Percentiles rank a stretch among this genome's conserved stretches.
These are phyloP conservation scores for Drosophila limbata DNA, from an alignment of 2,888 invertebrate genomes.

Conservation along the genomic window DNA sequence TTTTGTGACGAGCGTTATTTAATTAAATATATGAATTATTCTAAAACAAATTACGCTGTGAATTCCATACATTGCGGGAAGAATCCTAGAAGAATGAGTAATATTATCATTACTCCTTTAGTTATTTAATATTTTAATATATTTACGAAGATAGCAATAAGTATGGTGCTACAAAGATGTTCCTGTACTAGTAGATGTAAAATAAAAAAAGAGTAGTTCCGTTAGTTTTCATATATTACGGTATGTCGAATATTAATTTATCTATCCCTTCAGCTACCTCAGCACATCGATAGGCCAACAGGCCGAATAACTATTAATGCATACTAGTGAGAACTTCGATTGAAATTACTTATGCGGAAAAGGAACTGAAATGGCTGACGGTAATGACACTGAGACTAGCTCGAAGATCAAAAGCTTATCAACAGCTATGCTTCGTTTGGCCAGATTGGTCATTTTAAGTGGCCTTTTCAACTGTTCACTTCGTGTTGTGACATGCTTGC, in stretches of 20 bases:
- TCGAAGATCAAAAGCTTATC: slow-evolving; percentile 26
- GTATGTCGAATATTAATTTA: slow-evolving; percentile 64
- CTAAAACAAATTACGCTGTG: too few species aligned
- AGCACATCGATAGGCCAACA: slow-evolving; percentile 17
- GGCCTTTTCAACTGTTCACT: slow-evolving; percentile 23
- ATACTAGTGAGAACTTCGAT: slow-evolving; percentile 45
- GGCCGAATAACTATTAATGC: slow-evolving; percentile 44
- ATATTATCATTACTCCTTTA: too few species aligned
- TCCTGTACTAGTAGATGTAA: too few species aligned
- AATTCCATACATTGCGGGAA: too few species aligned
- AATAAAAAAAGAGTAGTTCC: too few species aligned
- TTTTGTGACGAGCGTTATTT: too few species aligned
- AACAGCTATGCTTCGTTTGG: slow-evolving; percentile 7
- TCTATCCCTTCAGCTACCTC: slow-evolving; percentile 65
- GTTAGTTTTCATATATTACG: too few species aligned
- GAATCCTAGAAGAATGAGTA: too few species aligned
- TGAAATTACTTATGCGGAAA: neutral
- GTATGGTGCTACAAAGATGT: too few species aligned
- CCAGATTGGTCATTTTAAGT: slow-evolving; percentile 7
- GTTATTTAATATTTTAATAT: too few species aligned
- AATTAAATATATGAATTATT: too few species aligned
- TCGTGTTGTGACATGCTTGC: slow-evolving; percentile 7
- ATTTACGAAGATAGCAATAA: too few species aligned
- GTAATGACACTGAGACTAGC: neutral
- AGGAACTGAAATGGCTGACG: neutral